Conservation (phyloP, 2,113 vertebrate species). For the Pipa parva region DNA sequence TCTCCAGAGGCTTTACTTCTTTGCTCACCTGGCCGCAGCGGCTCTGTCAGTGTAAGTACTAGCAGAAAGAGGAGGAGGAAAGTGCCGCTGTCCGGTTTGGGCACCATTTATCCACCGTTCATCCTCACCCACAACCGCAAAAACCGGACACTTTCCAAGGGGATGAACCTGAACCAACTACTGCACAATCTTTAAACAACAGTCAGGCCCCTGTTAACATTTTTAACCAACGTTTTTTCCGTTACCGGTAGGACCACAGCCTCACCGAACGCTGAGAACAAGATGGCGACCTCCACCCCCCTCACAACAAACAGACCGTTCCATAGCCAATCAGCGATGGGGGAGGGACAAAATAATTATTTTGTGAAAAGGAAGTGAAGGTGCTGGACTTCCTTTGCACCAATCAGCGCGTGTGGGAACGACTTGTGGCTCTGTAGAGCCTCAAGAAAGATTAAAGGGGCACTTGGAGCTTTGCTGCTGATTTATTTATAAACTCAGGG, state of each 20-base stretch:
- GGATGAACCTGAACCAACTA: neutral
- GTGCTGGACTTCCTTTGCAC: neutral
- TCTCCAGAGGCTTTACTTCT: neutral
- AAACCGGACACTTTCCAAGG: conserved; percentile 43
- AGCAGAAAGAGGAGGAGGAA: conserved; percentile 86
- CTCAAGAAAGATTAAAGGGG: no score
- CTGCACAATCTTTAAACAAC: conserved; percentile 43
- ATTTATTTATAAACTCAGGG: no score
- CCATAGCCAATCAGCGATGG: conserved; percentile 44
- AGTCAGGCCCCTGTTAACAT: conserved; percentile 28
- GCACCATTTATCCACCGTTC: conserved; percentile 99
- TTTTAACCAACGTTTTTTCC: conserved; percentile 33
- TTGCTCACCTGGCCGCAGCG: conserved; percentile 80
- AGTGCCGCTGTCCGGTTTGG: conserved; percentile 88
- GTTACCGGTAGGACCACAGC: neutral
- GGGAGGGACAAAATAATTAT: conserved; percentile 25
- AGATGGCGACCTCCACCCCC: conserved; percentile 60
- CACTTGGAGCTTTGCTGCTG: no score
- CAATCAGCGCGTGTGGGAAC: neutral
- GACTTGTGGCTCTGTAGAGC: neutral
- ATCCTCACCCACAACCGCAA: conserved; percentile 69
- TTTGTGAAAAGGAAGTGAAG: neutral
- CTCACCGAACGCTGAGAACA: neutral
- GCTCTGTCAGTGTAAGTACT: conserved; percentile 83
- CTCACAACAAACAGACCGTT: conserved; percentile 68